phyloP scores from a whole-genome alignment of 2,888 invertebrate genomes.

The Pachymerium ferrugineum region DNA sequence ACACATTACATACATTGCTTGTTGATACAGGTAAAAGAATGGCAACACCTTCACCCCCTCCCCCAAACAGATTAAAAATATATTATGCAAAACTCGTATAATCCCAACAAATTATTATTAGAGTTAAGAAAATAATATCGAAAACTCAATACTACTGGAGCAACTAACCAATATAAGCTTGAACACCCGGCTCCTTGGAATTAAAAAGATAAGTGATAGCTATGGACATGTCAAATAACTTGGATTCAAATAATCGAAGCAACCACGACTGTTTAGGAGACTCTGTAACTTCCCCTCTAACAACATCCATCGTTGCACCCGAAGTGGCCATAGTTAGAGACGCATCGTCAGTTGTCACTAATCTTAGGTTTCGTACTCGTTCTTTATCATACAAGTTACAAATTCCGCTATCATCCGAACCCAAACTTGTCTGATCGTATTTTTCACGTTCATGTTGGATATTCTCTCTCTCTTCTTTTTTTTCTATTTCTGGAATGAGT shows the following conservation, averaged over 20 bases:
- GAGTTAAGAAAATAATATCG: not conserved
- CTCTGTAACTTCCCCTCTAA: not conserved
- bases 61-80: too few species aligned
- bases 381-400: slow-evolving; percentile 54
- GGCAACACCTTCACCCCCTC: too few species aligned
- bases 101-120: too few species aligned
- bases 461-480: not conserved
- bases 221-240: slow-evolving; percentile 96
- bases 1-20: too few species aligned
- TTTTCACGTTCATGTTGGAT: slow-evolving; percentile 44
- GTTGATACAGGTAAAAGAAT: too few species aligned
- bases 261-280: slow-evolving; percentile 52
- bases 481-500: slow-evolving; percentile 37
- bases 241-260: slow-evolving; percentile 90
- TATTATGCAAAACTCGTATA: too few species aligned
- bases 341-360: slow-evolving; percentile 13
- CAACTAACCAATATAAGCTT: slow-evolving; percentile 79
- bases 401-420: slow-evolving; percentile 76
- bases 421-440: slow-evolving; percentile 59
- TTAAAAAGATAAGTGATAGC: slow-evolving; percentile 97
- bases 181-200: slow-evolving; percentile 96
- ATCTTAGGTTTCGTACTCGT: slow-evolving; percentile 19
- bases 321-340: not conserved
- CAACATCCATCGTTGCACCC: slow-evolving; percentile 35
- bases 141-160: too few species aligned